phyloP scores from a whole-genome alignment of 2,888 invertebrate species.

The Ichneumoninae sp. region DNA sequence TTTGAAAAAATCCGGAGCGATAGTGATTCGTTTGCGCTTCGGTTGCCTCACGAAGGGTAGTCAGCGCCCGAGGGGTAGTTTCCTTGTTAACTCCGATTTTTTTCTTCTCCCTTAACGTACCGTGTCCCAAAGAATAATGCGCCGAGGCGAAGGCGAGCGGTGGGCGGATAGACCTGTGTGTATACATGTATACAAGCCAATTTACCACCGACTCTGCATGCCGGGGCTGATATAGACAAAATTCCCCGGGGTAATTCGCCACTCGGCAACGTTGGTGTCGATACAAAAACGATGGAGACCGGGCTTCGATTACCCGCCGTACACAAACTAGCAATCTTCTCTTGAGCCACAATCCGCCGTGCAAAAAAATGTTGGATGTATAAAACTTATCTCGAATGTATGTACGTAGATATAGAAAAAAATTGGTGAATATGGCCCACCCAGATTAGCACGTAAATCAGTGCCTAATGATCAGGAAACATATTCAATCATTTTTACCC shows the following conservation, averaged over 20 bases:
- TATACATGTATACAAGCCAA: conserved; percentile 25
- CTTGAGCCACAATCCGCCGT: not conserved
- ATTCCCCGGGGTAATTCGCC: conserved; percentile 41
- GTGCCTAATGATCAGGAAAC: no score
- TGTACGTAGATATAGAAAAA: no score
- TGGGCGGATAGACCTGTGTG: conserved; percentile 33
- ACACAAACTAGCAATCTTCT: conserved; percentile 24
- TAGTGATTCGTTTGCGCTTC: conserved; percentile 57
- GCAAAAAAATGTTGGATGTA: not conserved
- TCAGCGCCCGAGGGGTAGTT: conserved; percentile 64
- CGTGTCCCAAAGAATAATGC: conserved; percentile 47
- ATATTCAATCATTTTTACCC: no score
- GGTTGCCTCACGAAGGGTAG: conserved; percentile 57
- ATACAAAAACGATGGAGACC: conserved; percentile 53
- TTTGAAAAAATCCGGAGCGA: conserved; percentile 29
- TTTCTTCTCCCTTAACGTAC: conserved; percentile 56
- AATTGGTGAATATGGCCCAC: no score
- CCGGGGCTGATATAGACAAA: conserved; percentile 17
- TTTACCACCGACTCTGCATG: conserved; percentile 5
- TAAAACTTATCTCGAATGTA: no score
- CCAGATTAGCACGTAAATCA: no score
- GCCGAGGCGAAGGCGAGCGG: conserved; percentile 19
- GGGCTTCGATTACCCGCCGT: conserved; percentile 37
- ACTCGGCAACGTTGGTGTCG: conserved; percentile 51
- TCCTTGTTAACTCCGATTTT: conserved; percentile 67